Percentiles rank a stretch among this genome's conserved stretches.
Evolutionary conservation across 2,797 vertebrate species (phyloP).

Genomic region (Aeoliscus strigatus): DNA sequence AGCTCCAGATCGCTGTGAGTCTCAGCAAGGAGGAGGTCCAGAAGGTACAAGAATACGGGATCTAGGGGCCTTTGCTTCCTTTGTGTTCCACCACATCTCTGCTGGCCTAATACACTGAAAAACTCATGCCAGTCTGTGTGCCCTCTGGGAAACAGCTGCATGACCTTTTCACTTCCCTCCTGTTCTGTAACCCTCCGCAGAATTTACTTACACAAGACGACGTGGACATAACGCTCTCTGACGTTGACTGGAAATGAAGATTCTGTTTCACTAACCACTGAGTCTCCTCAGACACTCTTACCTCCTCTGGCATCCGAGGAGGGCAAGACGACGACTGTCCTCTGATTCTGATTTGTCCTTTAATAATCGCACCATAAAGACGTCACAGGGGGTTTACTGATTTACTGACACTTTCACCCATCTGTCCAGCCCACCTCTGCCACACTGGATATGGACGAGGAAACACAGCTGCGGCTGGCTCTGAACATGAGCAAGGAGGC

Average conservation of each 20-base stretch:
- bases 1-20: conserved; percentile 87
- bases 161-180: conserved; percentile 33
- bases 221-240: conserved; percentile 22
- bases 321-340: conserved; percentile 3
- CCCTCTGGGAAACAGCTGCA: conserved; percentile 36
- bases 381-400: conserved; percentile 4
- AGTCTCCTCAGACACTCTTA: conserved; percentile 18
- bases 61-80: conserved; percentile 29
- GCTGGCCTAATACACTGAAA: conserved; percentile 33
- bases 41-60: conserved; percentile 66
- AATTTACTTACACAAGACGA: conserved; percentile 22
- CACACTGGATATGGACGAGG: conserved; percentile 83
- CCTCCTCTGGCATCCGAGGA: conserved; percentile 22
- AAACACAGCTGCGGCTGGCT: conserved; percentile 89
- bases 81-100: conserved; percentile 15
- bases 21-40: conserved; percentile 75
- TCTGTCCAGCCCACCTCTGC: conserved; percentile 34
- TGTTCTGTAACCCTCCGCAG: too few relatives aligned
- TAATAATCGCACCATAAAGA: conserved; percentile 2
- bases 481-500: conserved; percentile 90
- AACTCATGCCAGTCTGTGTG: conserved; percentile 7
- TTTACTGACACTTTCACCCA: conserved; percentile 37
- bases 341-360: conserved; percentile 3
- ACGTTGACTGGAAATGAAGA: conserved; percentile 32
- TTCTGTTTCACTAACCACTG: conserved; percentile 56